Evolutionary conservation across 2,888 invertebrate species (phyloP).

Genomic region (Sthenelais limicola): DNA sequence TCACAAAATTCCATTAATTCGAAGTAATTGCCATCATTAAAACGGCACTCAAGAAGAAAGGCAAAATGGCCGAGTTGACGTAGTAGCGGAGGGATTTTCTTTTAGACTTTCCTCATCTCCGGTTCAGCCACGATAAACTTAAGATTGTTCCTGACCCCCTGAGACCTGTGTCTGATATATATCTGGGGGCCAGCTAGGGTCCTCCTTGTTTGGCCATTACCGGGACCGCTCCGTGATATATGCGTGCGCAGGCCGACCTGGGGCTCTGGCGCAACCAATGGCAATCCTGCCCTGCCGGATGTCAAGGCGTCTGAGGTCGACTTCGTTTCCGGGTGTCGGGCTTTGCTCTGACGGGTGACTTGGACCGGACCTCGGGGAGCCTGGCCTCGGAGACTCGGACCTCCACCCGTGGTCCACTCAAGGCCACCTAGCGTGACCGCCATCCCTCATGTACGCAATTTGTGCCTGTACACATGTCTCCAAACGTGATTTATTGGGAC

Average conservation of each 20-base stretch:
- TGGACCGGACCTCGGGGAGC: conserved; percentile 6
- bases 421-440: conserved; percentile 10
- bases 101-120: too few species aligned
- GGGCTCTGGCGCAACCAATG: background rate
- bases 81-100: too few species aligned
- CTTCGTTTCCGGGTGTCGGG: conserved; percentile 2
- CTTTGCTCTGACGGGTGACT: conserved; percentile 6
- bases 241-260: conserved; percentile 25
- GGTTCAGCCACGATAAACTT: conserved; percentile 21
- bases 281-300: background rate
- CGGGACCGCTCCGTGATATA: background rate
- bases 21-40: too few species aligned
- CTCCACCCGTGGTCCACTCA: conserved; percentile 6
- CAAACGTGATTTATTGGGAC: background rate
- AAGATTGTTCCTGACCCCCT: background rate
- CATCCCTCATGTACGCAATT: conserved; percentile 26
- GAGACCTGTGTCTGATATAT: conserved; percentile 9
- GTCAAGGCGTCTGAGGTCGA: background rate
- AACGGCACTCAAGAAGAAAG: too few species aligned
- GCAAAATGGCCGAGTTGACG: too few species aligned
- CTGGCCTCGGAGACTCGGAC: background rate
- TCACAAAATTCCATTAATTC: too few species aligned
- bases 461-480: background rate
- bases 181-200: background rate
- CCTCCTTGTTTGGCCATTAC: conserved; percentile 26